phyloP scores from a whole-genome alignment of 2,797 vertebrate genomes.

The Lagodon rhomboides region DNA sequence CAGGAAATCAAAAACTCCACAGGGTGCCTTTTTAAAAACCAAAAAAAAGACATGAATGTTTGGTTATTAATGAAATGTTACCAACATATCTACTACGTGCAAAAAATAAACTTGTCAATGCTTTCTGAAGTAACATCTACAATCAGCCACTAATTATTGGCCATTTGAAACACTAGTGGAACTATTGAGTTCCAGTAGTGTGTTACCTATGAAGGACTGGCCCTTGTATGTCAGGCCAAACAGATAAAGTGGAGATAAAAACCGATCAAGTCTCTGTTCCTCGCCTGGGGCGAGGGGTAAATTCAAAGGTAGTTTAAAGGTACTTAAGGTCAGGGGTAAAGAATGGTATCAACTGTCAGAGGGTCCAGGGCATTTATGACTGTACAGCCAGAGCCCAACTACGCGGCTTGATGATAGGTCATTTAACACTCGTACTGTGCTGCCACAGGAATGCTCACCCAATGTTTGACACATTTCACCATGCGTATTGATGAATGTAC shows the following conservation, averaged over 20 bases:
- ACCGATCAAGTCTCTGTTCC: neutral
- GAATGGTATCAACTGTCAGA: constrained; percentile 19
- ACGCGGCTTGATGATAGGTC: neutral
- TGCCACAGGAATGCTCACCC: neutral
- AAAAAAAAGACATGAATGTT: too few relatives aligned
- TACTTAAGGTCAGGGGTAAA: constrained; percentile 14
- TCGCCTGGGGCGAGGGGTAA: neutral
- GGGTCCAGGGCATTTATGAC: constrained; percentile 7
- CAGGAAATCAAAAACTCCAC: too few relatives aligned
- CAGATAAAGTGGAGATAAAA: neutral
- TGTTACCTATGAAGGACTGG: neutral
- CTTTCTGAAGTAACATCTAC: neutral
- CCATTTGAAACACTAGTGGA: neutral
- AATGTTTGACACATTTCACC: neutral
- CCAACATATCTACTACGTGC: neutral
- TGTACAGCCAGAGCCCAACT: neutral
- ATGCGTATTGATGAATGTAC: neutral
- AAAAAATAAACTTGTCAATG: neutral
- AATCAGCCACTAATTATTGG: neutral
- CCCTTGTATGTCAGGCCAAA: neutral
- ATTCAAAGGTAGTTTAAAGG: constrained; percentile 7
- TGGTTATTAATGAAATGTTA: neutral
- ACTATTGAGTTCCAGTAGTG: neutral
- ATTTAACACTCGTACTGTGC: neutral
- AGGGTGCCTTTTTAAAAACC: neutral